Base-by-base conservation (phyloP, 2,888 invertebrate species). In the Mimas tiliae region DNA sequence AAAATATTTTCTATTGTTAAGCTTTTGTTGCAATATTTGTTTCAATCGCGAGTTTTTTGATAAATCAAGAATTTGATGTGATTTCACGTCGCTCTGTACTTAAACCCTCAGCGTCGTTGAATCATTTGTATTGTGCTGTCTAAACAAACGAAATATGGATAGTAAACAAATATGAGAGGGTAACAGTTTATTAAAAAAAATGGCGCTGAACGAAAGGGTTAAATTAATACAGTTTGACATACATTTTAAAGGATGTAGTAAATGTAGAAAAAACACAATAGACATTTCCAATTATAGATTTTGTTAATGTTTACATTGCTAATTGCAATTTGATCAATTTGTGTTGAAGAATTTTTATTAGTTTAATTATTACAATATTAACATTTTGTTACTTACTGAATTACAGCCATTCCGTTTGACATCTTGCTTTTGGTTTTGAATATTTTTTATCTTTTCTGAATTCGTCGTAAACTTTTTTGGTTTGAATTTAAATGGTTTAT, bases 331-430 rank as follows among this genome's bases (percentile, higher is more conserved):
- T 63, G 27, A 9, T 27, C 27, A 19, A 62, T 6, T 65, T 66
- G 65, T 69, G 33, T 70, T 72, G 68, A 65, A 64, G 67, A 62
- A 63, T 72, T 70, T 63, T 16, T 62, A 66, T 51, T 62, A 62
- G 48, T 70, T 66, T 21, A 51, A n/a, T 69, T 67, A n/a, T 69
- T 67, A 38, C 64, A 19, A 50, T 63, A 63, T 62, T 64, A 48
- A 66, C 27, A 52, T 34, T 71, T 33, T 68, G 64, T 72, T 70
- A 64, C 58, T 72, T 70, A 64, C 58, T 70, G 67, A 71, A 67
- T 72, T 68, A 69, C 64, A 67, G 74, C 73, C 78, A 78, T 78
- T 78, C 79, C 78, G 72, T 72, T 72, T 72, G 66, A 67, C 68
- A 27, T 69, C 69, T 67, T 62, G 48, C 70, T 78, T 72, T 74